Evolutionary conservation across 1,140 invertebrate species (phyloP), one percentile per base, ranked within the genome.

Genomic region (Manduca sexta): DNA sequence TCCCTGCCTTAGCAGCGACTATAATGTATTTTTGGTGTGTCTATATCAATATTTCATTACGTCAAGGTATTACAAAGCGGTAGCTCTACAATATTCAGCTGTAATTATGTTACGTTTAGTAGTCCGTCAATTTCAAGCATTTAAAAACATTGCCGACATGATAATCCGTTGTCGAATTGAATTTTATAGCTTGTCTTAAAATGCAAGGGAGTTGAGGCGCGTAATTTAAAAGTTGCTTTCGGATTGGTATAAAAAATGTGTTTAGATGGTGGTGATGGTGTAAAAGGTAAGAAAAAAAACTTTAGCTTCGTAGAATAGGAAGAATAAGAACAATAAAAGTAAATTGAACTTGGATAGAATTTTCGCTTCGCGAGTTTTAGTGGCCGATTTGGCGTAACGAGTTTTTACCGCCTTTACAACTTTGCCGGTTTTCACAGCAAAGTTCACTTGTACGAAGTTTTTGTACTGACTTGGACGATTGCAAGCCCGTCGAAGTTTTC

Each of bases 311-410:
- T 61, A 64, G 62, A 64, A 71, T 74, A 67, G 69, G 68, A 78
- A 75, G 69, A 69, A 66, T 66, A 76, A 70, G 70, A 75, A 83
- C 79, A 81, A 83, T 83, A 83, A 83, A 83, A 83, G 75, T 79
- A 81, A 83, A 83, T 83, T 83, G 77, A 83, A 83, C 64, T 79
- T 74, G 66, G 75, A 84, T 84, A 84, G 79, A 84, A 84, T 81
- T 84, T 79, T 84, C 79, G 75, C 79, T 81, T 78, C 75, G 74
- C 64, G 68, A 84, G 75, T 84, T 84, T 84, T 81, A 84, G 74
- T 76, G 68, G 74, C 62, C 79, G 75, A 81, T 84, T 81, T 81
- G 71, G 55, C 68, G 74, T 81, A 79, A 83, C 77, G 75, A 83
- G 79, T 83, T 83, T 78, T 79, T 83, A 80, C 76, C 76, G 74